Evolutionary conservation across 1,140 invertebrate genomes (phyloP), one percentile per base, ranked within the genome.

Genomic region (Drosophila ananassae): DNA sequence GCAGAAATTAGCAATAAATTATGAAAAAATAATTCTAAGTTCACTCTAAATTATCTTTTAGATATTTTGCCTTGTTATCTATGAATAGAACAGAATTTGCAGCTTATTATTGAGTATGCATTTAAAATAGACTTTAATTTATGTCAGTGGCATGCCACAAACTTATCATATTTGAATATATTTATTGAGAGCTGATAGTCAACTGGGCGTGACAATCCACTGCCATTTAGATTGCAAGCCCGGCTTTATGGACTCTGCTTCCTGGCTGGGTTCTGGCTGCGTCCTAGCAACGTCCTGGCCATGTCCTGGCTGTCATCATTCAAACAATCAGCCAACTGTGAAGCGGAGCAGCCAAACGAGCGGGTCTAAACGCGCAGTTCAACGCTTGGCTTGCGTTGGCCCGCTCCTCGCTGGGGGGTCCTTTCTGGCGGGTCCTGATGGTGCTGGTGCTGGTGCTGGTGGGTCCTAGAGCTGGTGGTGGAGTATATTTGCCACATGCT

Each of bases 401-500:
- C 59, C 48, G 44, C 69, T 22, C 58, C 30, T 44, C 34, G 50
- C 41, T 58, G 50, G 54, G 54, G 48, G 37, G 13, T 22, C 56
- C 50, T 25, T 53, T 51, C 30, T 32, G 34, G 68, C 57, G 50
- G 55, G 53, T 60, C 47, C 21, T 46, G 53, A 9, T 13, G 39
- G 39, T 46, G 24, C 39, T 63, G 78, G 39, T 46, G 24, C 39
- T 63, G 78, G 50, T 50, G 53, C 48, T 66, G 51, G 37, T 47
- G 55, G 28, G 41, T 46, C 13, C 66, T 60, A 67, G 22, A 28
- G 34, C 56, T 37, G 61, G 21, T 28, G 48, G 51, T 37, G 52
- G 82, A 81, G 81, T 84, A 84, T 87, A 87, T 87, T 87, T 87
- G 82, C 82, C 82, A 87, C 82, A 87, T 87, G 82, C 82, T 87